Percentiles rank a stretch among this genome's conserved stretches.
Conservation (phyloP, 2,113 vertebrate genomes). For the Stegostoma tigrinum region DNA sequence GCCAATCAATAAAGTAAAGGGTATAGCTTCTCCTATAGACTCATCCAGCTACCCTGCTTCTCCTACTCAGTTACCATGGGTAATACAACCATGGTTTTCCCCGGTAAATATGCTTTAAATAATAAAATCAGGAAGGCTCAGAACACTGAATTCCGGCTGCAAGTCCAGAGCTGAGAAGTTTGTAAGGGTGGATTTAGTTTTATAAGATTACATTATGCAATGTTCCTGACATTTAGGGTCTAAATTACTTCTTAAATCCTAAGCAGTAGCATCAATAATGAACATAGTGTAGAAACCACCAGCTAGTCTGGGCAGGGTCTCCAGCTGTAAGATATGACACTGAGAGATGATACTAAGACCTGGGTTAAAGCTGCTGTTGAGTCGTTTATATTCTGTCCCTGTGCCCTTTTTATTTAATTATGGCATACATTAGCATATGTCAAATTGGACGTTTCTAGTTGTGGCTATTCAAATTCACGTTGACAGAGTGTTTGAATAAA, state of each 20-base stretch:
- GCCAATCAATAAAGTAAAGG: not conserved
- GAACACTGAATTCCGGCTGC: not conserved
- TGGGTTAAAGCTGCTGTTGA: not conserved
- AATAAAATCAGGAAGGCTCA: not conserved
- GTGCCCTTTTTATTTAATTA: too few relatives aligned
- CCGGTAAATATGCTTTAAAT: not conserved
- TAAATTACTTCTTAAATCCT: not conserved
- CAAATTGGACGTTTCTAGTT: not conserved
- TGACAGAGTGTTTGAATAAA: not conserved
- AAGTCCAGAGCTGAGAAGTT: not conserved
- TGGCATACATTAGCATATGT: too few relatives aligned
- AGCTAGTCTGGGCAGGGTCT: not conserved
- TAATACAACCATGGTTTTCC: not conserved
- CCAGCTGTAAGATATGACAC: not conserved
- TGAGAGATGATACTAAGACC: not conserved
- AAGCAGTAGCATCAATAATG: not conserved
- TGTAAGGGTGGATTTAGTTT: not conserved
- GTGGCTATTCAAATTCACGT: not conserved
- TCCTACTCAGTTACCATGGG: too few relatives aligned
- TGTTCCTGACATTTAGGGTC: not conserved
- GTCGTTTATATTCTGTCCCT: not conserved
- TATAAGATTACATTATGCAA: not conserved
- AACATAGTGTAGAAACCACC: not conserved
- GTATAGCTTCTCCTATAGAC: not conserved
- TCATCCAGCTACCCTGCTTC: not conserved